These are phyloP conservation scores for Netelia virgata DNA, from an alignment of 2,888 invertebrate genomes.

Conservation along the genomic window DNA sequence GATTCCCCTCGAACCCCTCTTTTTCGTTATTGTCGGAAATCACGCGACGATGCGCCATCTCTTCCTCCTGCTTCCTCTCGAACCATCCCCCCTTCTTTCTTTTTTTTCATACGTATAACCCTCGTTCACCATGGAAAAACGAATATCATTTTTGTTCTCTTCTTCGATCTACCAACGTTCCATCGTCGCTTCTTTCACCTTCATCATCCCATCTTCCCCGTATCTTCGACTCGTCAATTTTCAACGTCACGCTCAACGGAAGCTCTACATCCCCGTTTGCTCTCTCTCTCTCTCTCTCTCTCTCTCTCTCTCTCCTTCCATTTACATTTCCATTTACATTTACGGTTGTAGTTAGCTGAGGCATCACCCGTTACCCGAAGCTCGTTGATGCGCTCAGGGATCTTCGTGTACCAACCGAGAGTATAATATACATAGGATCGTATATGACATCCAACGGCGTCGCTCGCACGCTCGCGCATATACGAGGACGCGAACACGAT, in stretches of 20 bases:
- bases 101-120: neutral
- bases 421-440: neutral
- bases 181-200: neutral
- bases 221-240: conserved; percentile 56
- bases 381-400: conserved; percentile 15
- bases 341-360: conserved; percentile 53
- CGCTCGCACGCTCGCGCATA: neutral
- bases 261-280: conserved; percentile 1
- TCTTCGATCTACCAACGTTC: conserved; percentile 4
- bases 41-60: conserved; percentile 52
- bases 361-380: conserved; percentile 33
- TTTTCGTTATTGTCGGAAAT: conserved; percentile 56
- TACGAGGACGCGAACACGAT: neutral
- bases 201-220: conserved; percentile 14
- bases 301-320: neutral
- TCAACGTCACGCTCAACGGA: conserved; percentile 47
- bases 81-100: neutral
- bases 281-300: neutral
- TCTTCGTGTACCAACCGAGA: neutral
- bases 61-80: neutral
- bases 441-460: conserved; percentile 8
- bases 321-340: conserved; percentile 61
- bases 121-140: neutral
- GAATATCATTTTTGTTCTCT: conserved; percentile 3
- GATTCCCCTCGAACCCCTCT: conserved; percentile 18